A percentile compares a stretch with the other conserved stretches of the same genome.
Evolutionary conservation across 64 coral and sea anemone species (phyloP).

Genomic region (Anthopleura sola): DNA sequence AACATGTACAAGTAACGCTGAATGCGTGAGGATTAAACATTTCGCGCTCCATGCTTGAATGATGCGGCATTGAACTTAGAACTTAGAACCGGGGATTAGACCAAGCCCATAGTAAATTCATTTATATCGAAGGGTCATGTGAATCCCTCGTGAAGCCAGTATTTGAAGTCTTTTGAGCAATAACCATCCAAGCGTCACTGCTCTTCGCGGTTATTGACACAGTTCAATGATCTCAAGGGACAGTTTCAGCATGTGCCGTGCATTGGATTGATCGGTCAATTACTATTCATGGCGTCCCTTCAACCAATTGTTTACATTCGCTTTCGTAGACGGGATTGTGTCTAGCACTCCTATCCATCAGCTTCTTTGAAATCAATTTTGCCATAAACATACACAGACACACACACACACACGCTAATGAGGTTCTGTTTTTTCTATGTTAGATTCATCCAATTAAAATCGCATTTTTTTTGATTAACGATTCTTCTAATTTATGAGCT

Average conservation of each 20-base stretch:
- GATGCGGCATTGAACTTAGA: not conserved
- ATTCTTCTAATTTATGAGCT: not conserved
- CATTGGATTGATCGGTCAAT: not conserved
- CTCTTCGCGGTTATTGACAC: slow-evolving; percentile 5
- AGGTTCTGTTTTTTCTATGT: not conserved
- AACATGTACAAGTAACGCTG: not conserved
- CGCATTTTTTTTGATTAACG: not conserved
- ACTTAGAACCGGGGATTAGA: not conserved
- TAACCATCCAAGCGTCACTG: not conserved
- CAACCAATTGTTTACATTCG: slow-evolving; percentile 12
- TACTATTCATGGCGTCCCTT: slow-evolving; percentile 20
- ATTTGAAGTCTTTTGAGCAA: not conserved
- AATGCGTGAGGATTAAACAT: not conserved
- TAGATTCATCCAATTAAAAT: not conserved
- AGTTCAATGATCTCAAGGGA: slow-evolving; percentile 3
- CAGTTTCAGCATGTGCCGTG: not conserved
- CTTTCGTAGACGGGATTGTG: not conserved
- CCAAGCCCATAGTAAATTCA: not conserved
- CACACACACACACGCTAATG: not conserved
- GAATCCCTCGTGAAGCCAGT: not conserved
- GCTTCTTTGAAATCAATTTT: not conserved
- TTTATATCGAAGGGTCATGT: not conserved
- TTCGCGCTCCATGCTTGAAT: not conserved
- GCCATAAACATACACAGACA: not conserved
- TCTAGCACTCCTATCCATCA: not conserved